Evolutionary conservation across 2,888 invertebrate species (phyloP), one percentile per base, ranked within the genome.

Genomic region (Lasioglossum villosulum): DNA sequence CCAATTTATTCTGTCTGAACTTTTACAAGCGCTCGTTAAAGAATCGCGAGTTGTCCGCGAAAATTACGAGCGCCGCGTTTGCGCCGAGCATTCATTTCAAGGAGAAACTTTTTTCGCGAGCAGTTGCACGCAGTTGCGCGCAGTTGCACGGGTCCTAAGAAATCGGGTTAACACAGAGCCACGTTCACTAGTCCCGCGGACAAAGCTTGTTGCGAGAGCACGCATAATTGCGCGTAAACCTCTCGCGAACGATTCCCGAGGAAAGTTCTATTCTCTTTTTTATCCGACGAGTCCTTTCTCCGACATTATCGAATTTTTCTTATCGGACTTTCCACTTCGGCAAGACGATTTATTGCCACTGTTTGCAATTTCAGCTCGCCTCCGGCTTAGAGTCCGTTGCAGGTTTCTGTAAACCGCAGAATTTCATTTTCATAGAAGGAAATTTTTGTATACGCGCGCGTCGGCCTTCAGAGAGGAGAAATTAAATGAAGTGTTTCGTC

Each of bases 81-180:
- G 52, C 52, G 78, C 68, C 23, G 71, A 42, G 75, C 59, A 27
- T 59, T 66, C 34, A 19, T 75, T 56, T 27, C n/a, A 52, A 52
- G 66, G 80, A 72, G 80, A 83, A 83, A 80, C 83, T 63, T 59
- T 63, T 66, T 68, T 48, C 56, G 59, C 59, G n/a, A n/a, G n/a
- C 56, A 12, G 12, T n/a, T 27, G 56, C 27, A n/a, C 56, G 56
- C 56, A 27, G 59, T 27, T 27, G 59, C 59, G 14, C 59, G 27
- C 12, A 27, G 59, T 59, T 59, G 59, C 27, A 16, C 59, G 27
- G 59, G 70, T 30, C 37, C 59, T 45, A 59, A 45, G 74, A 75
- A 79, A 82, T 75, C 82, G 74, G 79, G 79, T 82, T 80, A 75
- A 80, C 39, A 52, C 59, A 14, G 59, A 48, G 52, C 52, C 39